A percentile compares a stretch with the other conserved stretches of the same genome.
phyloP scores from a whole-genome alignment of 2,888 invertebrate species.

The Lamellibrachia satsuma region DNA sequence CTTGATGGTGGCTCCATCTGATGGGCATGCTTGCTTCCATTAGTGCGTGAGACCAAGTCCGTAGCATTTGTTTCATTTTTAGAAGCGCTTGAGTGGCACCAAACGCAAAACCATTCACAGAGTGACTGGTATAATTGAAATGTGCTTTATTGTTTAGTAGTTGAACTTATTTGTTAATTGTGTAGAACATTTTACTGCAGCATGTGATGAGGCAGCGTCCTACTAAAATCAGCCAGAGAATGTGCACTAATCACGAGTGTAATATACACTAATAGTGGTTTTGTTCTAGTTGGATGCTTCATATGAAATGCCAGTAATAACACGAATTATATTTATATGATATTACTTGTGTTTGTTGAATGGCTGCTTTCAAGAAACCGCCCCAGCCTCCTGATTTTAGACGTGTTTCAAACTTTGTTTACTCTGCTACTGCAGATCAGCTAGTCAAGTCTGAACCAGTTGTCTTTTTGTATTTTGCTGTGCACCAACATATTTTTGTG shows the following conservation, averaged over 20 bases:
- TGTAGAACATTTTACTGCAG: neutral
- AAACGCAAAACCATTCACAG: neutral
- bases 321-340: neutral
- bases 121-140: neutral
- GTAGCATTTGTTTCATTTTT: neutral
- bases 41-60: neutral
- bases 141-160: neutral
- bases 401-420: neutral
- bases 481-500: neutral
- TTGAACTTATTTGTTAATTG: neutral
- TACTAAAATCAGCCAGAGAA: neutral
- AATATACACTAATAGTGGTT: neutral
- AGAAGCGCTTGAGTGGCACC: neutral
- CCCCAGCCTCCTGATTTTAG: neutral
- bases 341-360: neutral
- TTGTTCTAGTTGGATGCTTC: neutral
- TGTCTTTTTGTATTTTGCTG: neutral
- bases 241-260: neutral
- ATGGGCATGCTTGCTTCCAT: neutral
- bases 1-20: neutral
- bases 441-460: neutral
- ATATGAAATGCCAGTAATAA: neutral
- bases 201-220: neutral
- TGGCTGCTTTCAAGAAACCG: neutral
- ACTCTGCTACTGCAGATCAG: neutral